Conservation (phyloP, 2,113 vertebrate genomes). For the Prochilodus magdalenae region DNA sequence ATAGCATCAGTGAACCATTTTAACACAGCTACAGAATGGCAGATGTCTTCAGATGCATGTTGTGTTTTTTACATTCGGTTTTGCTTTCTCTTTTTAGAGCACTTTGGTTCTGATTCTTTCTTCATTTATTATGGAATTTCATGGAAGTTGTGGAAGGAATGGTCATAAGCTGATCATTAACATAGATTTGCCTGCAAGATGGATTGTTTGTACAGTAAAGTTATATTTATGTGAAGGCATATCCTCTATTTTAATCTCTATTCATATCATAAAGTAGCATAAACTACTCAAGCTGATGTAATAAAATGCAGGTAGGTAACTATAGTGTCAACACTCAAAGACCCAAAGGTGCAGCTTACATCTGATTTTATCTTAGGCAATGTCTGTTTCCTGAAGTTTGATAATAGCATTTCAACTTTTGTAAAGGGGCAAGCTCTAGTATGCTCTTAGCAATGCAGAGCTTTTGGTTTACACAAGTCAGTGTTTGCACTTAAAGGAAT, state of each 20-base stretch:
- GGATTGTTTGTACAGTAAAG: neutral
- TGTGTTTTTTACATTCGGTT: neutral
- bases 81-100: neutral
- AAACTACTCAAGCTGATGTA: neutral
- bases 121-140: neutral
- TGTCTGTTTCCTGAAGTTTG: neutral
- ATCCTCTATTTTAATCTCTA: too few relatives aligned
- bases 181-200: neutral
- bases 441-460: neutral
- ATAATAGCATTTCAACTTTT: neutral
- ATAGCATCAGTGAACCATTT: neutral
- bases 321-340: neutral
- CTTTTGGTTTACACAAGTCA: slow-evolving; percentile 11
- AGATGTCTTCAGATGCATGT: neutral
- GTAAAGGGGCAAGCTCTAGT: neutral
- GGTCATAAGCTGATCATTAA: neutral
- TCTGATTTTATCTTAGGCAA: neutral
- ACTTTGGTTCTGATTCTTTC: neutral
- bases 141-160: neutral
- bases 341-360: neutral
- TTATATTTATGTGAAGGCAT: neutral
- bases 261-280: too few relatives aligned
- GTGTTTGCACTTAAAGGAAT: slow-evolving; percentile 19
- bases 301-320: neutral
- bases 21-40: neutral